Conservation (phyloP, 2,888 invertebrate species). For the Eupithecia pulchellata region DNA sequence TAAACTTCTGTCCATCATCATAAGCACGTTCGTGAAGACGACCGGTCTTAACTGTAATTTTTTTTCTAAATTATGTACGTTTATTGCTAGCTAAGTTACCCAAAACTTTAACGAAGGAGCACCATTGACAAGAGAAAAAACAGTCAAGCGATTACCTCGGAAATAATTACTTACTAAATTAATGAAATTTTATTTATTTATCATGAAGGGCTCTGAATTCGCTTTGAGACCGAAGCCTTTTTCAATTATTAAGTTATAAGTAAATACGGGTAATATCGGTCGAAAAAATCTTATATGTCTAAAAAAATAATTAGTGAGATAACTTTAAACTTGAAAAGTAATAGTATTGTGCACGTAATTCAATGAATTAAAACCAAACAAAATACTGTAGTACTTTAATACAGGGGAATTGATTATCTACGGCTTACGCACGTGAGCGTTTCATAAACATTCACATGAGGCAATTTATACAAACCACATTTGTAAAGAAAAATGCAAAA, state of each 20-base stretch:
- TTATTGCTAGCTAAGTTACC: too few relatives aligned
- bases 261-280: not conserved
- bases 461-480: not conserved
- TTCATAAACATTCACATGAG: not conserved
- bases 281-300: not conserved
- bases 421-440: not conserved
- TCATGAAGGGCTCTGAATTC: slow-evolving; percentile 8
- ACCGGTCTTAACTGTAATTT: too few relatives aligned
- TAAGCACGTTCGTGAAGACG: too few relatives aligned
- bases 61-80: too few relatives aligned
- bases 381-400: too few relatives aligned
- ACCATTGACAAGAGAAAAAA: not conserved
- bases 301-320: not conserved
- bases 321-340: not conserved
- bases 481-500: not conserved
- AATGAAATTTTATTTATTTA: too few relatives aligned
- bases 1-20: too few relatives aligned
- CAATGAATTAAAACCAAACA: not conserved
- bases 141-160: not conserved
- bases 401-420: not conserved
- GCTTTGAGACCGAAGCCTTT: not conserved
- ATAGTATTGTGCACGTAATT: not conserved
- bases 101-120: not conserved
- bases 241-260: not conserved
- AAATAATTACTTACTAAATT: too few relatives aligned